phyloP scores from a whole-genome alignment of 2,797 vertebrate species.

The Centroberyx gerrardi region DNA sequence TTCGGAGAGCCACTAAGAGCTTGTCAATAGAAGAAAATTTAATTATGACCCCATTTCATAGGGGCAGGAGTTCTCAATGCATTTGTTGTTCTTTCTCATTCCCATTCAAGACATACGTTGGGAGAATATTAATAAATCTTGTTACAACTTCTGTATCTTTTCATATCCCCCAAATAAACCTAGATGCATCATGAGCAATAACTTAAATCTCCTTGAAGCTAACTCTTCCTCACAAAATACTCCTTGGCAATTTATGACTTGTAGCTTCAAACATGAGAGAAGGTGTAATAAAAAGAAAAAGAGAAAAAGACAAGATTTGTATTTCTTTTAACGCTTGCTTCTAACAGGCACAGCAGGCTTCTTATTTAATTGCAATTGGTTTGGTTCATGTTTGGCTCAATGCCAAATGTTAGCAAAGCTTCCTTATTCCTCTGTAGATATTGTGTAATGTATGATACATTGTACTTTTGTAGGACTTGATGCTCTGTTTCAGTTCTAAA shows the following conservation, averaged over 20 bases:
- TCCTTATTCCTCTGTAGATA: not conserved
- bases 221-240: not conserved
- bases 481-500: not conserved
- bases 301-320: not conserved
- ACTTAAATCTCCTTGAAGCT: conserved; percentile 7
- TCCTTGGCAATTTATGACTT: not conserved
- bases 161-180: not conserved
- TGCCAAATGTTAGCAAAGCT: not conserved
- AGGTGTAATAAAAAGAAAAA: not conserved
- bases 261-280: not conserved
- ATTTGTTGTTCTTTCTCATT: conserved; percentile 15
- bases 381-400: conserved; percentile 1
- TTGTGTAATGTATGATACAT: not conserved
- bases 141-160: not conserved
- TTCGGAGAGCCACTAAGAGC: conserved; percentile 47
- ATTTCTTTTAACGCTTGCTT: not conserved
- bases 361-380: conserved; percentile 2
- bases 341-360: not conserved
- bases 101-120: conserved; percentile 8
- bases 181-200: not conserved
- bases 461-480: conserved; percentile 13
- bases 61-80: conserved; percentile 33
- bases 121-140: conserved; percentile 24
- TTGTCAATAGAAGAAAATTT: conserved; percentile 65
- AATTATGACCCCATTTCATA: conserved; percentile 73